phyloP scores from a whole-genome alignment of 30 jellyfish, hydroid and myxozoan genomes.

The Hydra vulgaris region DNA sequence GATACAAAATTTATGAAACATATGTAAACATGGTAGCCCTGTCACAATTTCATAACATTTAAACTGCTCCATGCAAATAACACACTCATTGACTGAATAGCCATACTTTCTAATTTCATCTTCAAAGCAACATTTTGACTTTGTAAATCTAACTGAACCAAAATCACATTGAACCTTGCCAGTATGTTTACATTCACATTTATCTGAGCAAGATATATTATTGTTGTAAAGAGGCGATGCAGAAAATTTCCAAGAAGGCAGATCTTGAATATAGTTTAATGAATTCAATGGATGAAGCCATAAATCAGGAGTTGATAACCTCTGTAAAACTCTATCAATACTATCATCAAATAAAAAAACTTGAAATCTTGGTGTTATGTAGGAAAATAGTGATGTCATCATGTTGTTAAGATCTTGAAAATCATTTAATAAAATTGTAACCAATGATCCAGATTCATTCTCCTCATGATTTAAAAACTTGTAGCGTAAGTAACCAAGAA shows the following conservation, averaged over 20 bases:
- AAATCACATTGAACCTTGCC: no score
- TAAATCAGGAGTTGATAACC: conserved; percentile 63
- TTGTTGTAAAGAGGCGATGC: neutral
- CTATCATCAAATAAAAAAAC: conserved; percentile 62
- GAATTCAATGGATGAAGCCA: conserved; percentile 82
- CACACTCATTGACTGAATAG: conserved; percentile 36
- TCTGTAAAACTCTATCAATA: conserved; percentile 53
- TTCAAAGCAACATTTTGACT: neutral
- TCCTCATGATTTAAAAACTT: conserved; percentile 13
- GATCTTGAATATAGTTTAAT: conserved; percentile 45
- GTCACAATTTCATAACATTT: conserved; percentile 46
- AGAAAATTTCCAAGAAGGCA: conserved; percentile 36
- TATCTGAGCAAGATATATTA: neutral
- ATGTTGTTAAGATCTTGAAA: conserved; percentile 48
- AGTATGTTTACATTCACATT: neutral
- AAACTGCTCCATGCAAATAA: conserved; percentile 59
- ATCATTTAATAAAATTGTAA: conserved; percentile 47
- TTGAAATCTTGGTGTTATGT: conserved; percentile 52
- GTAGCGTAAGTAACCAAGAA: conserved; percentile 57
- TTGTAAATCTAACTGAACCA: conserved; percentile 6
- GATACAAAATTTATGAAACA: conserved; percentile 65
- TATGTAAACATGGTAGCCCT: conserved; percentile 83
- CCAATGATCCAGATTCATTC: conserved; percentile 21
- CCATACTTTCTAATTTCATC: conserved; percentile 23
- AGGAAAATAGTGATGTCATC: conserved; percentile 33